These are phyloP conservation scores for Platalea minor DNA, from an alignment of 2,797 vertebrate genomes.

Conservation along the genomic window DNA sequence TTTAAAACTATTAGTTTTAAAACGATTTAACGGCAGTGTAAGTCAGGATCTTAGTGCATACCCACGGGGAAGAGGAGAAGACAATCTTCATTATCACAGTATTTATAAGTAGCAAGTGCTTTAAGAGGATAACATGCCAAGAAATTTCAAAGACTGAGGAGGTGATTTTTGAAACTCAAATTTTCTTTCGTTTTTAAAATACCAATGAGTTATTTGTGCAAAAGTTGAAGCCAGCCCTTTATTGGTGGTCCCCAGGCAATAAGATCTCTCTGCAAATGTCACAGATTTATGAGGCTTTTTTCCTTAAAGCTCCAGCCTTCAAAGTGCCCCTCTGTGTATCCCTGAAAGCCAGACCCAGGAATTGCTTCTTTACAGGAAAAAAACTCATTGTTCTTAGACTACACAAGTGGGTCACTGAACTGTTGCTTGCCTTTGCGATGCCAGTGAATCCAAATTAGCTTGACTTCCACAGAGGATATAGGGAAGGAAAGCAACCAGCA, in stretches of 20 bases:
- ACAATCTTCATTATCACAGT: neutral
- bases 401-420: conserved; percentile 3
- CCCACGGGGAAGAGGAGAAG: neutral
- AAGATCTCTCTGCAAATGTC: neutral
- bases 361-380: neutral
- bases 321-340: neutral
- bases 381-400: neutral
- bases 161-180: neutral
- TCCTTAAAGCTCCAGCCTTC: neutral
- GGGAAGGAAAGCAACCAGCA: neutral
- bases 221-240: neutral
- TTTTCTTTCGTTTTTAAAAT: neutral
- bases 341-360: neutral
- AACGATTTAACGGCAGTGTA: neutral
- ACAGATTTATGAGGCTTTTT: neutral
- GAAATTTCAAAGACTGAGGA: neutral
- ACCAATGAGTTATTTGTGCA: fast-evolving
- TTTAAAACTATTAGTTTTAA: neutral
- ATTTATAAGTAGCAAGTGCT: neutral
- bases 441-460: conserved; percentile 22
- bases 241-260: neutral
- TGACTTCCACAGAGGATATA: neutral
- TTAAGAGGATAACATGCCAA: neutral
- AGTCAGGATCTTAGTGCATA: neutral
- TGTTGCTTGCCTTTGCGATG: neutral